Evolutionary conservation across 2,113 vertebrate species (phyloP), one percentile per base, ranked within the genome.

Genomic region (Urocynchramus pylzowi): DNA sequence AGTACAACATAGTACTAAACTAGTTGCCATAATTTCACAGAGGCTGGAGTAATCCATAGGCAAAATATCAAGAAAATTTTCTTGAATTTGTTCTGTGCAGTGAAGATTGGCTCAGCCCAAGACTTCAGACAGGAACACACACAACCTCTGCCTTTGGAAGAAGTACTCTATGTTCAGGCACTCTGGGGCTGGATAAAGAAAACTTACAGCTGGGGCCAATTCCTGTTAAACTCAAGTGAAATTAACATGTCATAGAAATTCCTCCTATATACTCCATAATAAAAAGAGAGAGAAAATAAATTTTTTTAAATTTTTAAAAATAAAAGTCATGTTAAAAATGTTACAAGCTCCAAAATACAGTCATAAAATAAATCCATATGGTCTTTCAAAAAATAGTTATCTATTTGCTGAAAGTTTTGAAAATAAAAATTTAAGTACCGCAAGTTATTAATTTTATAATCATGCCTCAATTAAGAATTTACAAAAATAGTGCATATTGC

Each of bases 121-220:
- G 23, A 65, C 63, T 93, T 94, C 79, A 95, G 92, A 94, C 83
- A 94, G 82, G 92, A 96, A 96, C 95, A 96, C 92, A 96, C 90
- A 97, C 59, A 94, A 84, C 28, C 33, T 93, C 85, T 80, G 93
- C 90, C 44, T 89, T 74, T 96, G 90, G 91, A 94, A 95, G 90
- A 96, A 97, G 94, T 78, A 91, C 92, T 93, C 70, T 87, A 13
- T 85, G 87, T 95, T 90, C 83, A 96, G 77, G 84, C 64, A 63
- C 47, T 87, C 68, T 37, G 52, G 54, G 54, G 63, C 83, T 92
- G 94, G 80, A 84, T 89, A 93, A 96, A 91, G 88, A 88, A 94
- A 93, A 93, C 91, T 77, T 93, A 85, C 63, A 96, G 64, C 85
- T 91, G 84, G 54, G 75, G 80, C 92, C 93, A 95, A 92, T 93